These are phyloP conservation scores for Bombus balteatus DNA, from an alignment of 1,140 invertebrate species.

Conservation along the genomic window DNA sequence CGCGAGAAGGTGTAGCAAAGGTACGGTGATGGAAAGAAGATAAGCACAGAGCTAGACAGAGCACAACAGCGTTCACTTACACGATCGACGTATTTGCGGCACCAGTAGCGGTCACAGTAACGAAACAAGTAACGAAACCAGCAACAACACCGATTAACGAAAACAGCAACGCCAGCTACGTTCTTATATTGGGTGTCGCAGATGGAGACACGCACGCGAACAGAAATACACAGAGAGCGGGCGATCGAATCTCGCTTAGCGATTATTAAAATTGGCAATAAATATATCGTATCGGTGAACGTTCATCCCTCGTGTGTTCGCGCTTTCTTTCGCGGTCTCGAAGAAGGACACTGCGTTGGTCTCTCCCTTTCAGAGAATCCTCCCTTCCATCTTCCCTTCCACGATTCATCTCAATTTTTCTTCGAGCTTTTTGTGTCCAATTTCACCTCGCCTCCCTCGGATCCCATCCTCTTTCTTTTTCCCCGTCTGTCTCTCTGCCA, in stretches of 20 bases:
- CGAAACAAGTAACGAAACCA: too few species aligned
- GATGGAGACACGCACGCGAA: neutral
- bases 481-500: conserved; percentile 56
- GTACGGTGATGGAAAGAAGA: neutral
- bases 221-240: neutral
- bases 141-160: neutral
- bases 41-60: neutral
- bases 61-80: conserved; percentile 11
- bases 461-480: conserved; percentile 65
- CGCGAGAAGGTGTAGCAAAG: neutral
- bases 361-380: conserved; percentile 50
- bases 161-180: neutral
- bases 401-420: conserved; percentile 79
- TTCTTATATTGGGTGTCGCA: neutral
- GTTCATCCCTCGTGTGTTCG: conserved; percentile 55
- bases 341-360: conserved; percentile 63
- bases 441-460: conserved; percentile 69
- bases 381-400: conserved; percentile 68
- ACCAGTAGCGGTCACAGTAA: neutral
- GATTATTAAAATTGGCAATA: conserved; percentile 14
- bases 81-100: conserved; percentile 9
- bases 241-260: too few species aligned
- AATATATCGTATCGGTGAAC: conserved; percentile 36
- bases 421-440: conserved; percentile 74
- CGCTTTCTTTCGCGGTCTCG: conserved; percentile 62